Conservation (phyloP, 1,140 invertebrate genomes). For the Zaprionus lachaisei region DNA sequence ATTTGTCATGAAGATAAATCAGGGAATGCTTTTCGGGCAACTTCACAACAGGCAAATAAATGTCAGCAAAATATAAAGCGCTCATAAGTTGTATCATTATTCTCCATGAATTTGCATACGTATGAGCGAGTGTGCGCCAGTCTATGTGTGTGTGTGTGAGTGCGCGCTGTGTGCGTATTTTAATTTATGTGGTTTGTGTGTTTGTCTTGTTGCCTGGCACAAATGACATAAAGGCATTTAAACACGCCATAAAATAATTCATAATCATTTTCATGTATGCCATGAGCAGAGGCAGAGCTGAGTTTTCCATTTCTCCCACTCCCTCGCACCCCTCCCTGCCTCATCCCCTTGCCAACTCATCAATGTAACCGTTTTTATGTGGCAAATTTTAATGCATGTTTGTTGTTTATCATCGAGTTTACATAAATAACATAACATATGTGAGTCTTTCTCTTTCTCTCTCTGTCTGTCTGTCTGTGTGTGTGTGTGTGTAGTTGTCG, state of each 20-base stretch:
- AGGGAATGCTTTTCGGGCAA: slow-evolving; percentile 43
- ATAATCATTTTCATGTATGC: slow-evolving; percentile 68
- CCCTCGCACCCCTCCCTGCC: neutral
- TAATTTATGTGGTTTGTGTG: slow-evolving; percentile 75
- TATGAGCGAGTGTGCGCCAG: slow-evolving; percentile 26
- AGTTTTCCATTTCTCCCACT: slow-evolving; percentile 48
- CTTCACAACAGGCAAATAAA: slow-evolving; percentile 54
- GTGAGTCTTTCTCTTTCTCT: neutral
- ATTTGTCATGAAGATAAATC: slow-evolving; percentile 61
- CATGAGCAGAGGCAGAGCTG: slow-evolving; percentile 45
- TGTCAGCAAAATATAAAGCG: slow-evolving; percentile 69
- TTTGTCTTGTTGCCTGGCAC: slow-evolving; percentile 65
- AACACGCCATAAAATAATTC: slow-evolving; percentile 83
- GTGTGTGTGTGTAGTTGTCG: slow-evolving; percentile 8
- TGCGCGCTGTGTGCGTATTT: slow-evolving; percentile 50
- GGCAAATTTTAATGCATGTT: slow-evolving; percentile 67
- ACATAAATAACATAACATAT: slow-evolving; percentile 47
- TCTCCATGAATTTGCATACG: slow-evolving; percentile 52
- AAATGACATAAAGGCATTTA: slow-evolving; percentile 79
- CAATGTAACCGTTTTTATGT: slow-evolving; percentile 60
- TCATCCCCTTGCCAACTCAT: slow-evolving; percentile 23
- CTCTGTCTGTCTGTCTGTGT: neutral
- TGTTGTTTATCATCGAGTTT: slow-evolving; percentile 65
- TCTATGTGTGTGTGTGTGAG: slow-evolving; percentile 39
- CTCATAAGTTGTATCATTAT: slow-evolving; percentile 73